Percentiles rank a stretch among this genome's conserved stretches.
Evolutionary conservation across 2,888 invertebrate genomes (phyloP).

Genomic region (Eupithecia subumbrata): DNA sequence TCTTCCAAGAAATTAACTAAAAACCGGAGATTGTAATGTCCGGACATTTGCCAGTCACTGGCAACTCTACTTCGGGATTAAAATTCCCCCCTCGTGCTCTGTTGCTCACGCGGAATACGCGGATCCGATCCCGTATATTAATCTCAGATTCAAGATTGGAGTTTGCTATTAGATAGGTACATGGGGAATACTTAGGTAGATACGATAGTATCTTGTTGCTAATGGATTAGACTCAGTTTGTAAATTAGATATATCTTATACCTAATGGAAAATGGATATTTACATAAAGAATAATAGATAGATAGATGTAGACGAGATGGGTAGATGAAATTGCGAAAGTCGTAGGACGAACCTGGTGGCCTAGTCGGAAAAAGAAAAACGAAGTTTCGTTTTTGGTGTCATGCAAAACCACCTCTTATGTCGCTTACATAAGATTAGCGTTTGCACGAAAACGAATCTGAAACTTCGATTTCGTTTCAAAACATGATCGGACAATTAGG

Average conservation of each 20-base stretch:
- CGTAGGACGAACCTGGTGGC: background rate
- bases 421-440: no score
- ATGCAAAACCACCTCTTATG: no score
- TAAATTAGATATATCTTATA: background rate
- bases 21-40: background rate
- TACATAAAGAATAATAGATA: background rate
- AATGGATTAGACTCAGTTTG: slow-evolving; percentile 19
- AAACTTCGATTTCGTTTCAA: no score
- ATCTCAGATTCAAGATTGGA: slow-evolving; percentile 27
- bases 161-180: slow-evolving; percentile 17
- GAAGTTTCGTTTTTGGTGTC: no score
- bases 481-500: no score
- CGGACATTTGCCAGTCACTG: background rate
- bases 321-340: background rate
- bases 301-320: background rate
- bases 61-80: slow-evolving; percentile 16
- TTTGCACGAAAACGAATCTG: no score
- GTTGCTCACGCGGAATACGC: slow-evolving; percentile 2
- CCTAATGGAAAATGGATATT: background rate
- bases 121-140: slow-evolving; percentile 19
- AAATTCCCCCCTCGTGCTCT: slow-evolving; percentile 29
- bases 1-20: background rate
- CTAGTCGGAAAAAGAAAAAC: no score
- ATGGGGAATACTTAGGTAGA: background rate
- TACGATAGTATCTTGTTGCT: background rate